These are phyloP conservation scores for Linnaemya vulpina DNA, from an alignment of 2,888 invertebrate genomes.

Conservation along the genomic window DNA sequence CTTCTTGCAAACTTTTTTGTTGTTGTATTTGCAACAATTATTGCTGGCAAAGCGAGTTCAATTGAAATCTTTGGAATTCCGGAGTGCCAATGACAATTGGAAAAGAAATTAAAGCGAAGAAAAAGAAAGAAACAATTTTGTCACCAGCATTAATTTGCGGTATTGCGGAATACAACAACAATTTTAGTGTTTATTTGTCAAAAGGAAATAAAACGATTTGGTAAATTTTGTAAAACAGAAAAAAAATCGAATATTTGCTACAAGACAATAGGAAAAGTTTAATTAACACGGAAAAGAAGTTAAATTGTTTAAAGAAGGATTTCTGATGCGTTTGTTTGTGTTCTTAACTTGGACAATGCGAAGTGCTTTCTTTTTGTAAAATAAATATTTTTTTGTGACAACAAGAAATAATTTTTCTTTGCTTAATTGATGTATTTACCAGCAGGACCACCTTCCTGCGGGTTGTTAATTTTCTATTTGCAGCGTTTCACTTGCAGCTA, in stretches of 20 bases:
- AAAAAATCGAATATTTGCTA: background rate
- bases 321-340: background rate
- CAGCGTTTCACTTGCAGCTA: too few species aligned
- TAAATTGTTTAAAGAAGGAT: background rate
- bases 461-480: too few species aligned
- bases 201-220: background rate
- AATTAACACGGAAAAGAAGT: constrained; percentile 2
- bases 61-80: constrained; percentile 22
- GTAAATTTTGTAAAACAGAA: background rate
- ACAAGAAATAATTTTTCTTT: too few species aligned
- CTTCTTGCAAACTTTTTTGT: background rate
- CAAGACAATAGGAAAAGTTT: constrained; percentile 7
- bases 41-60: constrained; percentile 9
- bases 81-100: constrained; percentile 15
- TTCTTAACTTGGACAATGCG: too few species aligned
- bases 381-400: too few species aligned
- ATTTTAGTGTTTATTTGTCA: constrained; percentile 52
- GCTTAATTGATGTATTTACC: too few species aligned
- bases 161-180: constrained; percentile 32
- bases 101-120: background rate
- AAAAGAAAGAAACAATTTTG: too few species aligned
- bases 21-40: constrained; percentile 3
- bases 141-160: constrained; percentile 18
- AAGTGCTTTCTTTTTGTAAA: too few species aligned
- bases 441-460: too few species aligned